Percentiles rank a stretch among this genome's conserved stretches.
phyloP scores from a whole-genome alignment of 1,140 invertebrate genomes.

The Paramacrobiotus metropolitanus region DNA sequence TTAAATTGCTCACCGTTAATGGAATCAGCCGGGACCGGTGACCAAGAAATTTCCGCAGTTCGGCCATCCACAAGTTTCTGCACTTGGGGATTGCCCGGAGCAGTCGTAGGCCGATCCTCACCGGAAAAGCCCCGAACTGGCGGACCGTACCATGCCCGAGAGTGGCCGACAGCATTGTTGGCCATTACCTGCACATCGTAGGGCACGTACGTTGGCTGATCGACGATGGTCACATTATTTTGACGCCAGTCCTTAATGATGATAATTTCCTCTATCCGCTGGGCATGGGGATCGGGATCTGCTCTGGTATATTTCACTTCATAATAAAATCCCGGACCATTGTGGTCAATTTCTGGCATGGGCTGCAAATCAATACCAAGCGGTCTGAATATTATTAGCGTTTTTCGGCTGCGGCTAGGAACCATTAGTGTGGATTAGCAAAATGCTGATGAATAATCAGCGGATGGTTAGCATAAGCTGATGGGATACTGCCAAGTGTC shows the following conservation, averaged over 20 bases:
- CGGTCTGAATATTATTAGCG: too few species aligned
- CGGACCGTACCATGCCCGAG: constrained; percentile 43
- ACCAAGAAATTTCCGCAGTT: constrained; percentile 56
- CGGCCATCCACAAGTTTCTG: constrained; percentile 43
- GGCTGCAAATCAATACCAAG: too few species aligned
- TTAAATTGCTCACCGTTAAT: constrained; percentile 17
- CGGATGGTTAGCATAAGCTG: too few species aligned
- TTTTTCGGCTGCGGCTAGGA: too few species aligned
- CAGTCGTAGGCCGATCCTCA: constrained; percentile 57
- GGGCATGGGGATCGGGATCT: constrained; percentile 37
- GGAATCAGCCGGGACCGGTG: constrained; percentile 42
- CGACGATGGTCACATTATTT: constrained; percentile 38
- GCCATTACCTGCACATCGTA: constrained; percentile 79
- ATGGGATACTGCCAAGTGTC: too few species aligned
- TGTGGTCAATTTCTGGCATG: constrained; percentile 89
- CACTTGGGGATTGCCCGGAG: constrained; percentile 60
- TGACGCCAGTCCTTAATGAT: constrained; percentile 52
- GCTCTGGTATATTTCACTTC: constrained; percentile 55
- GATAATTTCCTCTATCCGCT: constrained; percentile 35
- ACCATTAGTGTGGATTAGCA: too few species aligned
- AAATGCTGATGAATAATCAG: too few species aligned
- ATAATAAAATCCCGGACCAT: constrained; percentile 76
- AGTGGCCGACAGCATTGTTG: constrained; percentile 65
- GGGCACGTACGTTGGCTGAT: constrained; percentile 67
- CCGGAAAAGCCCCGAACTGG: constrained; percentile 77